Evolutionary conservation across 2,888 invertebrate genomes (phyloP).

Genomic region (Ophioninae sp.): DNA sequence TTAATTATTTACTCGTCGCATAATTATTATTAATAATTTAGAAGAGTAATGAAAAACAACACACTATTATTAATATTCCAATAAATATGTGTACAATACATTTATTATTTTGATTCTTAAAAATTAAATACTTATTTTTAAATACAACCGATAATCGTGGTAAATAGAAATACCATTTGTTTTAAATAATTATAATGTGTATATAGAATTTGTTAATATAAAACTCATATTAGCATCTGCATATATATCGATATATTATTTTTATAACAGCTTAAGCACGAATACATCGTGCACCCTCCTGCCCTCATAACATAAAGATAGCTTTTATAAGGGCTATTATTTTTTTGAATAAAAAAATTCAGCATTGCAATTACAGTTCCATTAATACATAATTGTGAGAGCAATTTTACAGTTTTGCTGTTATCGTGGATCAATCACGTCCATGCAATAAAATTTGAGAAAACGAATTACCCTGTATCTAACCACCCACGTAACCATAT

Average conservation of each 20-base stretch:
- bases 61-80: no score
- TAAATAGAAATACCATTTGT: background rate
- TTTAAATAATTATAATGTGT: background rate
- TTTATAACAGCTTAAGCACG: background rate
- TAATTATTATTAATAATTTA: background rate
- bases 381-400: background rate
- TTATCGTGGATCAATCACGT: background rate
- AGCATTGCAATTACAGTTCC: background rate
- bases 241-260: background rate
- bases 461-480: background rate
- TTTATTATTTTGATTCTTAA: no score
- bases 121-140: background rate
- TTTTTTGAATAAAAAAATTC: background rate
- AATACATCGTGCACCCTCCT: background rate
- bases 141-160: background rate
- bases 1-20: background rate
- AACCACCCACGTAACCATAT: background rate
- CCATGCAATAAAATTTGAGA: background rate
- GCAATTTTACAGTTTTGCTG: background rate
- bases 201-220: background rate
- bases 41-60: no score
- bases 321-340: background rate
- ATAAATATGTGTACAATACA: background rate
- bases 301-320: background rate
- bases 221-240: background rate